A percentile compares a stretch with the other conserved stretches of the same genome.
phyloP scores from a whole-genome alignment of 2,888 invertebrate genomes.

The Agrotis segetum region DNA sequence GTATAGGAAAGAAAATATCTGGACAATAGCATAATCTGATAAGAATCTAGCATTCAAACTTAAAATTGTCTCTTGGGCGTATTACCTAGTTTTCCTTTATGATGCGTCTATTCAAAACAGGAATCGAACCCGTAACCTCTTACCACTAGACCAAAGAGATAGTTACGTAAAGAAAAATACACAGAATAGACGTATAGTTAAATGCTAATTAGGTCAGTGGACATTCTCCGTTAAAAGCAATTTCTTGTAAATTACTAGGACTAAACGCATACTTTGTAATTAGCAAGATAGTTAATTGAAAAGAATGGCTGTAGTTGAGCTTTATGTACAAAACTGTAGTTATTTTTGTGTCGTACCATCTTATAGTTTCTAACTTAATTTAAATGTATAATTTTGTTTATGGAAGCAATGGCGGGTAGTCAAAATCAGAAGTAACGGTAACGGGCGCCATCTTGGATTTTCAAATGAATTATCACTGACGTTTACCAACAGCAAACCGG shows the following conservation, averaged over 20 bases:
- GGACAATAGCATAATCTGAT: too few relatives aligned
- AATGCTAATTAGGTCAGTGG: slow-evolving; percentile 33
- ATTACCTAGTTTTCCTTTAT: too few relatives aligned
- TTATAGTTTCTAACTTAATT: neutral
- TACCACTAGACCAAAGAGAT: neutral
- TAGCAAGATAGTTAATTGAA: slow-evolving; percentile 43
- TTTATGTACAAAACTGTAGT: slow-evolving; percentile 6
- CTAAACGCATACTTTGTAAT: slow-evolving; percentile 52
- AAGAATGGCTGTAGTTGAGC: slow-evolving; percentile 27
- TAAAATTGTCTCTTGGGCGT: too few relatives aligned
- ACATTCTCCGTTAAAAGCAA: slow-evolving; percentile 36
- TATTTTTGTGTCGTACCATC: neutral
- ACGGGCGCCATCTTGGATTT: neutral
- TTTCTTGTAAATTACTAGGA: slow-evolving; percentile 47
- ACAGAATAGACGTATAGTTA: slow-evolving; percentile 6
- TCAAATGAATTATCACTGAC: neutral
- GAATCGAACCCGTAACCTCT: too few relatives aligned
- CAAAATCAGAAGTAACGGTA: neutral
- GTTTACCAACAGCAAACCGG: neutral
- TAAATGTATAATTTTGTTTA: neutral
- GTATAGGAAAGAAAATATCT: too few relatives aligned
- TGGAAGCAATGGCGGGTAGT: too few relatives aligned
- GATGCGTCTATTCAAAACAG: too few relatives aligned
- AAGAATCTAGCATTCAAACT: too few relatives aligned
- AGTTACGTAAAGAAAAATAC: neutral